A percentile compares a stretch with the other conserved stretches of the same genome.
These are phyloP conservation scores for Papilio gigon DNA, from an alignment of 2,888 invertebrate genomes.

Conservation along the genomic window DNA sequence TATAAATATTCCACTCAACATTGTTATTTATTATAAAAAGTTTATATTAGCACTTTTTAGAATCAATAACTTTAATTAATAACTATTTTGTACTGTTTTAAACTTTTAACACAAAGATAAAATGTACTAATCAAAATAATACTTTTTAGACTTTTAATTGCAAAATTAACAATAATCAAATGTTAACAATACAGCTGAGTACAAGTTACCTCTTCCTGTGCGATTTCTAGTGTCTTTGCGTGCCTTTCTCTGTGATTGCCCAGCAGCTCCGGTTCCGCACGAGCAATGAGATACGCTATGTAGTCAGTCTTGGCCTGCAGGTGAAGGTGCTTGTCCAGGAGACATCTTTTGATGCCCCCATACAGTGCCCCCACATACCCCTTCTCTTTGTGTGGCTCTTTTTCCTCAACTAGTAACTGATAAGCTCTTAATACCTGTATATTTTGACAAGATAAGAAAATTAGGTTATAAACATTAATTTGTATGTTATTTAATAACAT, in stretches of 20 bases:
- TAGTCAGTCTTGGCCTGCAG: constrained; percentile 94
- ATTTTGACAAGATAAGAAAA: neutral
- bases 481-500: no score
- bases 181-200: neutral
- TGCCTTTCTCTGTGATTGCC: constrained; percentile 95
- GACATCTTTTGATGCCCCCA: constrained; percentile 92
- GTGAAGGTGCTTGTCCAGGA: constrained; percentile 93
- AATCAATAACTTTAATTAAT: neutral
- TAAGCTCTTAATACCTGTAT: constrained; percentile 88
- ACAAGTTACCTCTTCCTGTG: constrained; percentile 90
- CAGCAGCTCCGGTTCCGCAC: constrained; percentile 95
- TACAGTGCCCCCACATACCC: constrained; percentile 94
- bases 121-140: no score
- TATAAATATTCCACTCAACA: no score
- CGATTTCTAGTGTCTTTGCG: constrained; percentile 97
- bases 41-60: neutral
- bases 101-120: no score
- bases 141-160: neutral
- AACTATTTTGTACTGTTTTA: no score
- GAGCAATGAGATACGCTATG: constrained; percentile 92
- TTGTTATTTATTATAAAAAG: no score
- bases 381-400: constrained; percentile 92
- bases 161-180: neutral
- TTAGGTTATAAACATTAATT: neutral
- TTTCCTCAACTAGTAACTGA: constrained; percentile 91